Evolutionary conservation across 2,888 invertebrate genomes (phyloP).

Genomic region (Drosophila limbata): DNA sequence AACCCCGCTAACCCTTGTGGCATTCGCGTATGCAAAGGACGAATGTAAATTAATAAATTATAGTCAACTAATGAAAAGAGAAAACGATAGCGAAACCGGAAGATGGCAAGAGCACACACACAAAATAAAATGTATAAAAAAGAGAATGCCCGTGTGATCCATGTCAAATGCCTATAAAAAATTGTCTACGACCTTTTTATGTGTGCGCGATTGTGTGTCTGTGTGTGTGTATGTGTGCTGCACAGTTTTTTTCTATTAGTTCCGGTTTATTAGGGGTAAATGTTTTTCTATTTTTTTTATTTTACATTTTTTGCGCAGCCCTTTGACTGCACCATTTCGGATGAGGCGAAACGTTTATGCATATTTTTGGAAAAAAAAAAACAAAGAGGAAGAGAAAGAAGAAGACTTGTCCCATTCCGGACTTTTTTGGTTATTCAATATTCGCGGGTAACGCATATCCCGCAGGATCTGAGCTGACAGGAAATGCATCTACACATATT

Average conservation of each 20-base stretch:
- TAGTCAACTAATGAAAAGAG: constrained; percentile 75
- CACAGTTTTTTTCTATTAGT: constrained; percentile 70
- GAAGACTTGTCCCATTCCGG: constrained; percentile 30
- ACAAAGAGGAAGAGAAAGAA: not conserved
- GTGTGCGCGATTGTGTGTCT: constrained; percentile 15
- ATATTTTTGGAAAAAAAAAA: constrained; percentile 51
- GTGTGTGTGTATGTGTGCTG: constrained; percentile 18
- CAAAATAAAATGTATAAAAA: not conserved
- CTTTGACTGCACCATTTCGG: constrained; percentile 74
- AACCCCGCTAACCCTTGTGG: constrained; percentile 58
- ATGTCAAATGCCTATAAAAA: constrained; percentile 77
- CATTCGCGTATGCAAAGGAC: constrained; percentile 75
- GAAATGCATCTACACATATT: constrained; percentile 61
- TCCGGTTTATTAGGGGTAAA: constrained; percentile 79
- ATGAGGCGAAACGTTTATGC: constrained; percentile 65
- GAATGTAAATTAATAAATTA: constrained; percentile 80
- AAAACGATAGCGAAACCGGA: constrained; percentile 37
- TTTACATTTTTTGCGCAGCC: constrained; percentile 62
- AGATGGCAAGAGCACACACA: constrained; percentile 45
- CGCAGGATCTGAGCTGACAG: constrained; percentile 56
- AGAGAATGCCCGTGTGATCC: constrained; percentile 55
- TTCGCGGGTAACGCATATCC: constrained; percentile 68
- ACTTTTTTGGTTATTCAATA: constrained; percentile 71
- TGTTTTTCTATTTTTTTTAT: constrained; percentile 39
- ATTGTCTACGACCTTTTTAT: constrained; percentile 71